Evolutionary conservation across 2,797 vertebrate species (phyloP).

Genomic region (Ateles fusciceps): DNA sequence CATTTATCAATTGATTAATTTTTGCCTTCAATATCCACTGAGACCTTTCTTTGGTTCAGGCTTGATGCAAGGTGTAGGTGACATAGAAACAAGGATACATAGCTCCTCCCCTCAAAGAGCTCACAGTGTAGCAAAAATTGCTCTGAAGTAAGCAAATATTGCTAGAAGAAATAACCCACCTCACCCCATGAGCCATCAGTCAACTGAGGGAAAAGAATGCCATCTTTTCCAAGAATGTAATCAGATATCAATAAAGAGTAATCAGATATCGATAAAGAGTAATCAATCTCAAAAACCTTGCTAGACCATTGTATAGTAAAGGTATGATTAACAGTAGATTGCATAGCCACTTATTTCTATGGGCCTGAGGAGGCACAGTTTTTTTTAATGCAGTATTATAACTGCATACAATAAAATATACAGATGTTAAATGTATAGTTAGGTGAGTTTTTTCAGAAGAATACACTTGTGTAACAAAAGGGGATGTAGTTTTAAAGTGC

Average conservation of each 20-base stretch:
- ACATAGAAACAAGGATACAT: background rate
- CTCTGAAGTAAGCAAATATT: background rate
- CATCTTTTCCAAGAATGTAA: background rate
- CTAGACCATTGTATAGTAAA: background rate
- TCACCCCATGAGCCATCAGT: background rate
- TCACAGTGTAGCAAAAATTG: background rate
- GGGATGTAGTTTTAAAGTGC: background rate
- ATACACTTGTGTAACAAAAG: background rate
- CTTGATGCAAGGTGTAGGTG: background rate
- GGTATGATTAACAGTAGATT: background rate
- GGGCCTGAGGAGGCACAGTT: background rate
- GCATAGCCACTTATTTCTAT: background rate
- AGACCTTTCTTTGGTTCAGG: background rate
- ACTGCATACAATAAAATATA: background rate
- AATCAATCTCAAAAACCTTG: background rate
- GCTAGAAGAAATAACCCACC: background rate
- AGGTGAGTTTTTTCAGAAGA: background rate
- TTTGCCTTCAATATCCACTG: background rate
- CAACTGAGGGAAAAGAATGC: background rate
- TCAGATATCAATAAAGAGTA: background rate
- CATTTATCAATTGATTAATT: background rate
- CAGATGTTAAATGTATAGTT: background rate
- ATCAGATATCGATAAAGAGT: background rate
- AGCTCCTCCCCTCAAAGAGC: background rate
- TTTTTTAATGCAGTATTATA: background rate